Evolutionary conservation across 2,797 vertebrate species (phyloP), one percentile per base, ranked within the genome.

Genomic region (Ambastaia sidthimunki): DNA sequence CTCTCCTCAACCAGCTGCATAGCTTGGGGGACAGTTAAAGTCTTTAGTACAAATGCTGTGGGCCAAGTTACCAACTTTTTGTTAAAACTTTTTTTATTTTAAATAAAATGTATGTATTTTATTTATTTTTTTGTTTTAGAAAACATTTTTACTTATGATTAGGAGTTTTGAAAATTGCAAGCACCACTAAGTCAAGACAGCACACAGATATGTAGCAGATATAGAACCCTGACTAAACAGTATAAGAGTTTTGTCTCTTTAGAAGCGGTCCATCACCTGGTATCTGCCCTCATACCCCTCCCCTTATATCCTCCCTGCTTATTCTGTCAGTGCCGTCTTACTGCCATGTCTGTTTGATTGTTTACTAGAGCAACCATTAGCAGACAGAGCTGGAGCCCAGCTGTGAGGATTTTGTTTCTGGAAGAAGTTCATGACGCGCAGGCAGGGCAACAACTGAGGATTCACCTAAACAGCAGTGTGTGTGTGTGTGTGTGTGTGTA

Each of bases 291-390:
- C 28, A 28, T 21, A 71, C 34, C 62, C 70, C 88, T 59, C 81
- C 78, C 81, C 73, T 84, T 83, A 75, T 75, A 87, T 62, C 71
- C 81, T 85, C 34, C 74, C 83, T 87, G 80, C 80, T 80, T 80
- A 65, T 66, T 89, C 79, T 81, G 76, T 73, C 79, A 80, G 85
- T 83, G 72, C 85, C 88, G 88, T 86, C 82, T 87, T 85, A 83
- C 85, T 86, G 84, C 87, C 90, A 91, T 92, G 89, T 88, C 89
- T 90, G 88, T 83, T 86, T 89, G 89, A 89, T 85, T 90, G 88
- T 90, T 90, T 87, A 90, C 86, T 87, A 76, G 84, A 82, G 76
- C 82, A 77, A 87, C 85, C 86, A 69, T 88, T 87, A 89, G 86
- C 85, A 82, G 87, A 83, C 84, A 85, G 85, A 78, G 79, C 83